phyloP scores from a whole-genome alignment of 1,140 invertebrate species.

The Drosophila sechellia region DNA sequence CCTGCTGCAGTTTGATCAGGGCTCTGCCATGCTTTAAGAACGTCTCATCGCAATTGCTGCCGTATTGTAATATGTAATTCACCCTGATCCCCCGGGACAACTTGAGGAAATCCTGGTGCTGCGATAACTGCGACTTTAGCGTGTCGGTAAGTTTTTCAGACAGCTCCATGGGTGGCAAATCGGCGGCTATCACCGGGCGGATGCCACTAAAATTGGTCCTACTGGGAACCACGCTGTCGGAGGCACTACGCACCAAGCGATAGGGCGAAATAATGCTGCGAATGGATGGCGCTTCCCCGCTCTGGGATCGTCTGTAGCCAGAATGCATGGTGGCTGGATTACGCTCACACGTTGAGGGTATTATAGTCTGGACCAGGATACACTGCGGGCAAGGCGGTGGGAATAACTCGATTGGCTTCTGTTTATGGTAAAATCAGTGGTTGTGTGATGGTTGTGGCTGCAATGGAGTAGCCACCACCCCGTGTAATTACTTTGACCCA shows the following conservation, averaged over 20 bases:
- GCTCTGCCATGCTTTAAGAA: background rate
- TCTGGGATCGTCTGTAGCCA: background rate
- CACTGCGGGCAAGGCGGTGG: background rate
- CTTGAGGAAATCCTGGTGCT: background rate
- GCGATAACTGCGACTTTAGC: background rate
- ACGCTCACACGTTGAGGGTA: too few relatives aligned
- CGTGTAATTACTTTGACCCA: slow-evolving; percentile 72
- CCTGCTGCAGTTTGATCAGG: background rate
- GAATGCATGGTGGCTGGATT: background rate
- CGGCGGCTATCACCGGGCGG: background rate
- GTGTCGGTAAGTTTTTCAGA: too few relatives aligned
- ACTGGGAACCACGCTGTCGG: too few relatives aligned
- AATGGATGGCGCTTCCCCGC: background rate
- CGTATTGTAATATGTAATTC: too few relatives aligned
- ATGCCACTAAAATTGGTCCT: background rate
- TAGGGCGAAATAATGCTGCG: too few relatives aligned
- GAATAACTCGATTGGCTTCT: slow-evolving; percentile 25
- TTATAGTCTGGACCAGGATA: too few relatives aligned
- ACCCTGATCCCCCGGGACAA: too few relatives aligned
- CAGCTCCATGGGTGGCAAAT: background rate
- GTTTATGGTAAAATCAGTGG: background rate
- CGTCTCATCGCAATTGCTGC: too few relatives aligned
- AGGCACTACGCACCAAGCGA: too few relatives aligned
- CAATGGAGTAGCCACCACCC: slow-evolving; percentile 1
- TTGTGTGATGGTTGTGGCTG: background rate